Conservation (phyloP, 1,140 invertebrate genomes). For the Drosophila novamexicana region DNA sequence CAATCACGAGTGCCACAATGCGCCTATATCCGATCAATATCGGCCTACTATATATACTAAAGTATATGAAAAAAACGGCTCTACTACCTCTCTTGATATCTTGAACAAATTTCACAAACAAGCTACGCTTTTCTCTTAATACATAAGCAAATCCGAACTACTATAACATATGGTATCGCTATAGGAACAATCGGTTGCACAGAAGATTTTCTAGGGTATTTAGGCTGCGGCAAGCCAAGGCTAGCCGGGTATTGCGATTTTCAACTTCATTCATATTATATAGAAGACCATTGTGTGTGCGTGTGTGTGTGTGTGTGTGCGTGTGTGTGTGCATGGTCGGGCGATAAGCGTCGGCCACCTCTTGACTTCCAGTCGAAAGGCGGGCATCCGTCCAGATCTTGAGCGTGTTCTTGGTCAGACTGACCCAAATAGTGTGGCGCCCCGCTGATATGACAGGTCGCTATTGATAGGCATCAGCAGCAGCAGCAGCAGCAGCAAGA, state of each 20-base stretch:
- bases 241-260: neutral
- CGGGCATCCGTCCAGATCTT: constrained; percentile 17
- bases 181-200: too few relatives aligned
- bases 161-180: too few relatives aligned
- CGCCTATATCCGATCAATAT: too few relatives aligned
- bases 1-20: too few relatives aligned
- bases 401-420: constrained; percentile 38
- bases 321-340: neutral
- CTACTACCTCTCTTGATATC: too few relatives aligned
- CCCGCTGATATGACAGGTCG: constrained; percentile 41
- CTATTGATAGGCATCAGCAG: constrained; percentile 24
- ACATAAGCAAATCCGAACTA: too few relatives aligned
- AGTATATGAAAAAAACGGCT: too few relatives aligned
- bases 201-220: neutral
- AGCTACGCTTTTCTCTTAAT: too few relatives aligned
- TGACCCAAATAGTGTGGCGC: constrained; percentile 49
- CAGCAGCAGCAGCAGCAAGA: neutral
- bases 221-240: neutral
- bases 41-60: too few relatives aligned
- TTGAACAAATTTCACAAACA: too few relatives aligned
- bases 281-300: neutral
- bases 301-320: neutral
- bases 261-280: constrained; percentile 25
- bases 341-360: constrained; percentile 31
- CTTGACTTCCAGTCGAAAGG: constrained; percentile 26